These are phyloP conservation scores for Cotesia typhae DNA, from an alignment of 1,140 invertebrate species.

Conservation along the genomic window DNA sequence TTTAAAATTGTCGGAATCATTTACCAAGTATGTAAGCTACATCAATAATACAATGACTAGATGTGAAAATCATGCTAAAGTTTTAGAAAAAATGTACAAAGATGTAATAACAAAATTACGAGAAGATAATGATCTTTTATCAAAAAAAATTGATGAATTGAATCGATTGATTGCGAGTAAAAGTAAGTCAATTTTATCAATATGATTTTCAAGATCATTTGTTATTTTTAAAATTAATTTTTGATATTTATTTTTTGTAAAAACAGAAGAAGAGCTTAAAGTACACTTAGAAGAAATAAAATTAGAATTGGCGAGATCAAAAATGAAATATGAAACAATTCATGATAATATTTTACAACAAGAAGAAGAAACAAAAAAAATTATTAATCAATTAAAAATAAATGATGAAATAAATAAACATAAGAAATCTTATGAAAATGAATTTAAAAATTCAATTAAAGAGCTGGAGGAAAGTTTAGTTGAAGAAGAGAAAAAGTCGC, in stretches of 20 bases:
- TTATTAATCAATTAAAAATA: no score
- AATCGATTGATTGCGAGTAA: not conserved
- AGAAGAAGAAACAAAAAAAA: no score
- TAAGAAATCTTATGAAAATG: not conserved
- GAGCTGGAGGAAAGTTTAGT: not conserved
- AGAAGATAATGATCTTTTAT: slow-evolving; percentile 30
- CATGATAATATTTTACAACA: no score
- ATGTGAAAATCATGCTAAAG: slow-evolving; percentile 36
- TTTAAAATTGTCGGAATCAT: slow-evolving; percentile 37
- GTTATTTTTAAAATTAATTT: not conserved
- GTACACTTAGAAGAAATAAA: not conserved
- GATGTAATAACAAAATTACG: slow-evolving; percentile 36
- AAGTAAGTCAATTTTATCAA: no score
- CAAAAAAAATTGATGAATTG: slow-evolving; percentile 30
- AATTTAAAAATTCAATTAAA: not conserved
- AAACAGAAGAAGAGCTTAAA: not conserved
- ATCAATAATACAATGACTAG: slow-evolving; percentile 36
- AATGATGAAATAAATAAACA: not conserved
- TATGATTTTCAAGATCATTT: no score
- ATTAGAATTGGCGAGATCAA: no score
- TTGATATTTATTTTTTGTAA: not conserved
- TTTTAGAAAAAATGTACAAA: slow-evolving; percentile 35
- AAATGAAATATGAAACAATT: no score
- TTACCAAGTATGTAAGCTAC: slow-evolving; percentile 40
- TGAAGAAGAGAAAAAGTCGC: not conserved